These are phyloP conservation scores for Dolichopus griseipennis DNA, from an alignment of 2,888 invertebrate species.

Conservation along the genomic window DNA sequence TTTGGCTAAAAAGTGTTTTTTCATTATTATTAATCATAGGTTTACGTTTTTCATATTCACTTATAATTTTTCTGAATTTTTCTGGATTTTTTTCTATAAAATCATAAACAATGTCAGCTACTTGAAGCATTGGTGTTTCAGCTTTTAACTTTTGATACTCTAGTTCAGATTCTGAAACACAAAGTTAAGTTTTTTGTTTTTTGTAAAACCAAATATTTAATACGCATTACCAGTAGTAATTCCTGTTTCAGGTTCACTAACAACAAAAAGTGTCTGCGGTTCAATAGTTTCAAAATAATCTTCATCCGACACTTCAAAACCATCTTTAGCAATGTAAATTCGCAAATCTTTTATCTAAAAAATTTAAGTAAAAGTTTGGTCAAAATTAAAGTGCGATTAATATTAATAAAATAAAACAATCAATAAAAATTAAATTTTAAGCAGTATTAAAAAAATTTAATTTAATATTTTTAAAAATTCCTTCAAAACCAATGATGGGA, in stretches of 20 bases:
- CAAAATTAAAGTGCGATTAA: too few relatives aligned
- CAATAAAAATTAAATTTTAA: too few relatives aligned
- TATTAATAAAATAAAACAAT: too few relatives aligned
- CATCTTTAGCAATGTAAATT: conserved; percentile 55
- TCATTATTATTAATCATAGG: conserved; percentile 45
- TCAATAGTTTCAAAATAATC: conserved; percentile 67
- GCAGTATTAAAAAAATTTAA: too few relatives aligned
- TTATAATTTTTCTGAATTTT: conserved; percentile 37
- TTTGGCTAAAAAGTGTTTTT: conserved; percentile 52
- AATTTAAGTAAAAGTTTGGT: too few relatives aligned
- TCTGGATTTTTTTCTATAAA: conserved; percentile 62
- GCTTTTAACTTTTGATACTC: conserved; percentile 37
- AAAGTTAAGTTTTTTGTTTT: neutral
- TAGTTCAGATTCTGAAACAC: conserved; percentile 33
- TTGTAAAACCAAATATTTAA: neutral
- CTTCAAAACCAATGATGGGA: too few relatives aligned
- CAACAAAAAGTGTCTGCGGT: conserved; percentile 64
- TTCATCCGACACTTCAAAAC: conserved; percentile 63
- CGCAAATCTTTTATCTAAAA: conserved; percentile 41
- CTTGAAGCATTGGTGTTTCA: conserved; percentile 54
- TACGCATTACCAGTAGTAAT: conserved; percentile 49
- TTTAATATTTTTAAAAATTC: too few relatives aligned
- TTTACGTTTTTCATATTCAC: conserved; percentile 36
- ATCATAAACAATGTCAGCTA: conserved; percentile 61
- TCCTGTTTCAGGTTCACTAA: conserved; percentile 45